A percentile compares a stretch with the other conserved stretches of the same genome.
Conservation (phyloP, 2,113 vertebrate genomes). For the Cyanistes caeruleus region DNA sequence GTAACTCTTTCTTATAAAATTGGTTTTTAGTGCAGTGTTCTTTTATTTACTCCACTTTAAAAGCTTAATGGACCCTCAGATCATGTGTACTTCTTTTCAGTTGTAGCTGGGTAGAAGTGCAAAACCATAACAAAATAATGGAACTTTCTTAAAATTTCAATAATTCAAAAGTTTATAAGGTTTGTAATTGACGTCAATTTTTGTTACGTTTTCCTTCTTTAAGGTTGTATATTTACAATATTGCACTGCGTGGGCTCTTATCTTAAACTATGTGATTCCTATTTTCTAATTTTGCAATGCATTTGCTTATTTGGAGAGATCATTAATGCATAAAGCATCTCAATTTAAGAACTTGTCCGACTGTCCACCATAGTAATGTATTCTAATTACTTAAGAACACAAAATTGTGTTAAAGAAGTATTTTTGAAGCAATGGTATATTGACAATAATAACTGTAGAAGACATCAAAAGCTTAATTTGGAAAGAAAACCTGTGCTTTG, state of each 20-base stretch:
- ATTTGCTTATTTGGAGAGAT: not conserved
- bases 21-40: not conserved
- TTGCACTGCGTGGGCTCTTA: not conserved
- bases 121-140: not conserved
- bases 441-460: not conserved
- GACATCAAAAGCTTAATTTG: slow-evolving; percentile 1
- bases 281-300: not conserved
- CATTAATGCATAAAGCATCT: not conserved
- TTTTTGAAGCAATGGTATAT: not conserved
- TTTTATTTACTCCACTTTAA: not conserved
- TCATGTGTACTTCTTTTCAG: not conserved
- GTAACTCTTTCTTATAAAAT: not conserved
- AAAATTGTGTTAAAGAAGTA: not conserved
- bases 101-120: not conserved
- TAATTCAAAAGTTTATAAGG: not conserved
- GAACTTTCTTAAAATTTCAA: not conserved
- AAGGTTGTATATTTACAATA: not conserved
- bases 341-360: not conserved
- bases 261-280: not conserved
- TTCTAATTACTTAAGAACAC: not conserved
- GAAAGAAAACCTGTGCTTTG: slow-evolving; percentile 23
- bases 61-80: not conserved
- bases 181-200: not conserved
- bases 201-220: not conserved
- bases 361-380: not conserved